These are phyloP conservation scores for Saturnia pavonia DNA, from an alignment of 2,888 invertebrate species.

Conservation along the genomic window DNA sequence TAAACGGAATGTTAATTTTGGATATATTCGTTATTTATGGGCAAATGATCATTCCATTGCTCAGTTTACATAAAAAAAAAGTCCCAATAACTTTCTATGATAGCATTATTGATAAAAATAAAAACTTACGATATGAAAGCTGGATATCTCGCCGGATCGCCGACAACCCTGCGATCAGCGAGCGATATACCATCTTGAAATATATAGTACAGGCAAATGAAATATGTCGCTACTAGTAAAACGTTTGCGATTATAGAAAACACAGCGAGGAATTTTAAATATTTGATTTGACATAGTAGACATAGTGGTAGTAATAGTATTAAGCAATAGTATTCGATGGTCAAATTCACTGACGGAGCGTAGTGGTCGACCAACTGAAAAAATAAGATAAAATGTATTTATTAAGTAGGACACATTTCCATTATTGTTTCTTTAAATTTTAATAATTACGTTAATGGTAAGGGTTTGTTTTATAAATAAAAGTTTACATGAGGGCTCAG, in stretches of 20 bases:
- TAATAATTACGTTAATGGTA: no score
- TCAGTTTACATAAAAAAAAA: no score
- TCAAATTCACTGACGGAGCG: conserved; percentile 50
- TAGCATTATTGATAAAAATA: no score
- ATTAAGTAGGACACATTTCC: background rate
- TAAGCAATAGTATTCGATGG: conserved; percentile 72
- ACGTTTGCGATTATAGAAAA: conserved; percentile 94
- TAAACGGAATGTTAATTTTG: no score
- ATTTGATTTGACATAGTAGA: conserved; percentile 81
- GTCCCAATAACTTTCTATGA: no score
- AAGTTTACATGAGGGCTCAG: no score
- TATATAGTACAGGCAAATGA: conserved; percentile 93
- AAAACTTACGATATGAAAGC: conserved; percentile 88
- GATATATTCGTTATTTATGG: no score
- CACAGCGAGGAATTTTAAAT: conserved; percentile 92
- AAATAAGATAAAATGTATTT: conserved; percentile 23
- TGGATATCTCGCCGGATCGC: conserved; percentile 85
- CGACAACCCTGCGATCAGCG: conserved; percentile 77
- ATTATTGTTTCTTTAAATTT: no score
- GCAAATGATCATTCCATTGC: no score
- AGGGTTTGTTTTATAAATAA: no score
- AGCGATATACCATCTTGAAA: conserved; percentile 79
- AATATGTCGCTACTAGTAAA: conserved; percentile 88
- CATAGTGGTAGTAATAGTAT: conserved; percentile 65
- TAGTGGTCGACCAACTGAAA: conserved; percentile 72